A percentile compares a stretch with the other conserved stretches of the same genome.
Conservation (phyloP, 1,140 invertebrate species). For the Anoplolepis gracilipes region DNA sequence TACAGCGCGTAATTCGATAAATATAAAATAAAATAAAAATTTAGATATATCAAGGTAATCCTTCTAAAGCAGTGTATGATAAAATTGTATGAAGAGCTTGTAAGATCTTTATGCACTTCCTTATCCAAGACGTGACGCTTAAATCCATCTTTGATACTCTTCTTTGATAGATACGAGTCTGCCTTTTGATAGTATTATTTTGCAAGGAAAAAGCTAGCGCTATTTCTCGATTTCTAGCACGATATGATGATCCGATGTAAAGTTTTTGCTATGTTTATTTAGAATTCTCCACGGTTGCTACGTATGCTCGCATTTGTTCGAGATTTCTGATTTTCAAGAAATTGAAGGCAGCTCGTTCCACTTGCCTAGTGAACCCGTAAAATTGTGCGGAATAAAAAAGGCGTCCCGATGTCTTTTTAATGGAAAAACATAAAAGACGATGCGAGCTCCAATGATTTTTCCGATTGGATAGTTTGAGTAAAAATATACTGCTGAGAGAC, state of each 20-base stretch:
- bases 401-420: conserved; percentile 7
- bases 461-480: not conserved
- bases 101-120: not conserved
- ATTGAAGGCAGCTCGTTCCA: conserved; percentile 62
- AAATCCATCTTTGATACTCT: conserved; percentile 24
- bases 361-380: conserved; percentile 37
- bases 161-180: conserved; percentile 46
- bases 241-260: conserved; percentile 27
- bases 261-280: conserved; percentile 32
- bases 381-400: conserved; percentile 46
- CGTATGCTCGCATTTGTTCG: conserved; percentile 60
- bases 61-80: not conserved
- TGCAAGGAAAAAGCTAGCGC: not conserved
- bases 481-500: not conserved
- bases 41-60: not conserved
- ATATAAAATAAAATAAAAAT: not conserved
- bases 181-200: conserved; percentile 13
- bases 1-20: not conserved
- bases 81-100: conserved; percentile 23
- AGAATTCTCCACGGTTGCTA: conserved; percentile 25
- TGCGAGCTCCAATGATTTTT: conserved; percentile 34
- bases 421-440: not conserved
- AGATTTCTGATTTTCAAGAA: conserved; percentile 68
- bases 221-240: conserved; percentile 30
- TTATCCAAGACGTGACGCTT: conserved; percentile 13